Evolutionary conservation across 2,797 vertebrate species (phyloP).

Genomic region (Fistularia commersonii): DNA sequence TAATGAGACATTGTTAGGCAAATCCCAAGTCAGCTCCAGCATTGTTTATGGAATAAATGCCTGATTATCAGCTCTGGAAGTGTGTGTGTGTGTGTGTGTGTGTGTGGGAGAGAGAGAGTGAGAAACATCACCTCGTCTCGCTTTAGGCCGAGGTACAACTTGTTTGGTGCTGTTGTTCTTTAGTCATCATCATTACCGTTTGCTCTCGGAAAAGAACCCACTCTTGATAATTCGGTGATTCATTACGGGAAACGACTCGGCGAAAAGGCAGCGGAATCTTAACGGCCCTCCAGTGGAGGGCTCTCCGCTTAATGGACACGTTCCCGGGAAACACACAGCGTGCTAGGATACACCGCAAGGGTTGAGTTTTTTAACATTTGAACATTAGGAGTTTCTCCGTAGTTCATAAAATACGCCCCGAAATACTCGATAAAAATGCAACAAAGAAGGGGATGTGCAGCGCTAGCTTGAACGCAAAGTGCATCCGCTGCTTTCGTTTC

Average conservation of each 20-base stretch:
- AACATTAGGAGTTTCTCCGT: too few relatives aligned
- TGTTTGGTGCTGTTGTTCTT: constrained; percentile 61
- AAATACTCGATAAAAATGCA: too few relatives aligned
- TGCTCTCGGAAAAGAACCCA: constrained; percentile 64
- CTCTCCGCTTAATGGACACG: constrained; percentile 14
- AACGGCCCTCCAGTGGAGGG: constrained; percentile 31
- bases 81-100: constrained; percentile 41
- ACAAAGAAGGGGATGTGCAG: too few relatives aligned
- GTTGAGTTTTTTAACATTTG: too few relatives aligned
- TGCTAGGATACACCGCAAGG: too few relatives aligned
- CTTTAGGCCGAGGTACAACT: constrained; percentile 62
- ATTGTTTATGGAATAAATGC: constrained; percentile 79
- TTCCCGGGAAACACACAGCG: too few relatives aligned
- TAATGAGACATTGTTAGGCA: constrained; percentile 81
- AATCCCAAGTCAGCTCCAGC: constrained; percentile 75
- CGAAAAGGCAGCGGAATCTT: constrained; percentile 42
- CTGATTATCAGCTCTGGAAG: constrained; percentile 74
- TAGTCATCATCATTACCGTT: constrained; percentile 70
- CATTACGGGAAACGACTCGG: constrained; percentile 68
- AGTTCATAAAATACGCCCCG: too few relatives aligned
- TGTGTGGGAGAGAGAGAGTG: constrained; percentile 11
- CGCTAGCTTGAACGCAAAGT: too few relatives aligned
- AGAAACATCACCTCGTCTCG: constrained; percentile 36
- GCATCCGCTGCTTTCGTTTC: too few relatives aligned
- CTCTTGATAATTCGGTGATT: constrained; percentile 70